phyloP scores from a whole-genome alignment of 2,797 vertebrate genomes.

The Brachymystax lenok region DNA sequence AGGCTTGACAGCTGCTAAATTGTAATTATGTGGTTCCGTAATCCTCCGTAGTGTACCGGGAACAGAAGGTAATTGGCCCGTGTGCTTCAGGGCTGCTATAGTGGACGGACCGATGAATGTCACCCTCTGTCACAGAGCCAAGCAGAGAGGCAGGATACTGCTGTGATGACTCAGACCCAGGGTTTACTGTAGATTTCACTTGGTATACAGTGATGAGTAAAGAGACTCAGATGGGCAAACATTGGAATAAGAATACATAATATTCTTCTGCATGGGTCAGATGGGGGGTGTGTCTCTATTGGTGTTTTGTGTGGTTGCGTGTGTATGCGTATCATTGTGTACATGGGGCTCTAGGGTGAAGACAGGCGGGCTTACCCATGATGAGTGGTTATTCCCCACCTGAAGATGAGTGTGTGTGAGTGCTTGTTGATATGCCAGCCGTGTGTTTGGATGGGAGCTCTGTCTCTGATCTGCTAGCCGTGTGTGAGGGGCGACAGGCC shows the following conservation, averaged over 20 bases:
- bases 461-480: not conserved
- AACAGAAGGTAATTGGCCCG: slow-evolving; percentile 16
- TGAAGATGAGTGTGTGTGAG: not conserved
- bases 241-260: too few relatives aligned
- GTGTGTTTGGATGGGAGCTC: not conserved
- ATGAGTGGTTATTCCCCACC: not conserved
- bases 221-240: too few relatives aligned
- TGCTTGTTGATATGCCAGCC: not conserved
- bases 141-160: not conserved
- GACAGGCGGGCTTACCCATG: not conserved
- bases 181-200: too few relatives aligned
- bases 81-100: not conserved
- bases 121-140: not conserved
- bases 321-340: not conserved
- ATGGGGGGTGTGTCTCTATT: too few relatives aligned
- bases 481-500: not conserved
- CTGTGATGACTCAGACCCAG: too few relatives aligned
- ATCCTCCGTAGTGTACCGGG: not conserved
- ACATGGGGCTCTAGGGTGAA: not conserved
- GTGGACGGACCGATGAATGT: not conserved
- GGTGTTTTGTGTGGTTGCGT: too few relatives aligned
- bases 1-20: slow-evolving; percentile 20
- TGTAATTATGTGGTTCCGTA: slow-evolving; percentile 17
- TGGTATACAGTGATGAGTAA: too few relatives aligned
- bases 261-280: too few relatives aligned